These are phyloP conservation scores for Lepidotrigona ventralis DNA, from an alignment of 1,140 invertebrate species.

Conservation along the genomic window DNA sequence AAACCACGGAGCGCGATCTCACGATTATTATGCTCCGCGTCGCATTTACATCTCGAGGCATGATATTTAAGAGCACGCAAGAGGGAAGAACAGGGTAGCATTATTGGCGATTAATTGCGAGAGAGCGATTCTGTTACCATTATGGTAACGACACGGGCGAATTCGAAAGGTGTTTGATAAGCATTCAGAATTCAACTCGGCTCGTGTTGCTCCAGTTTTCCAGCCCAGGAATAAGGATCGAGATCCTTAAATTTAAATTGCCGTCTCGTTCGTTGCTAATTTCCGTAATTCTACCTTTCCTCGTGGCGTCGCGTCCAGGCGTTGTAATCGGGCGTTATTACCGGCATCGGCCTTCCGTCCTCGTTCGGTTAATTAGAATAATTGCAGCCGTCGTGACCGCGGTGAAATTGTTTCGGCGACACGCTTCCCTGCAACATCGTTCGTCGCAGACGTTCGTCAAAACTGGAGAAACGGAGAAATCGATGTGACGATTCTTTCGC, in stretches of 20 bases:
- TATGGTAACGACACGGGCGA: not conserved
- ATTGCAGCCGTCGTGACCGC: not conserved
- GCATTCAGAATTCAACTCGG: not conserved
- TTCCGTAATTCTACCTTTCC: constrained; percentile 11
- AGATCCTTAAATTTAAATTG: constrained; percentile 2
- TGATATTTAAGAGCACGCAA: not conserved
- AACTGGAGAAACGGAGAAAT: not conserved
- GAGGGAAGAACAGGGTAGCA: not conserved
- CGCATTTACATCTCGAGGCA: not conserved
- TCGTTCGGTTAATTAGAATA: constrained; percentile 36
- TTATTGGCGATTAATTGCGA: not conserved
- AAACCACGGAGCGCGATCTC: not conserved
- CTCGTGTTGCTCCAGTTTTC: not conserved
- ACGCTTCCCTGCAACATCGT: not conserved
- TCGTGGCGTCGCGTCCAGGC: not conserved
- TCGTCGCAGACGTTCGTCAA: not conserved
- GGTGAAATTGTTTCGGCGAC: not conserved
- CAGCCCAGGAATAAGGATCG: not conserved
- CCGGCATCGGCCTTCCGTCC: not conserved
- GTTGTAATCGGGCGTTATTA: constrained; percentile 16
- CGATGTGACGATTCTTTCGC: not conserved
- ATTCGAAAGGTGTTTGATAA: not conserved
- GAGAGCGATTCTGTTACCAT: not conserved
- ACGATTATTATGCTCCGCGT: not conserved
- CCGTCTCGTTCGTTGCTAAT: constrained; percentile 8